Percentiles rank a stretch among this genome's conserved stretches.
Evolutionary conservation across 53 echinoderm and acorn worm species (phyloP).

Genomic region (Pentamera pediparva): DNA sequence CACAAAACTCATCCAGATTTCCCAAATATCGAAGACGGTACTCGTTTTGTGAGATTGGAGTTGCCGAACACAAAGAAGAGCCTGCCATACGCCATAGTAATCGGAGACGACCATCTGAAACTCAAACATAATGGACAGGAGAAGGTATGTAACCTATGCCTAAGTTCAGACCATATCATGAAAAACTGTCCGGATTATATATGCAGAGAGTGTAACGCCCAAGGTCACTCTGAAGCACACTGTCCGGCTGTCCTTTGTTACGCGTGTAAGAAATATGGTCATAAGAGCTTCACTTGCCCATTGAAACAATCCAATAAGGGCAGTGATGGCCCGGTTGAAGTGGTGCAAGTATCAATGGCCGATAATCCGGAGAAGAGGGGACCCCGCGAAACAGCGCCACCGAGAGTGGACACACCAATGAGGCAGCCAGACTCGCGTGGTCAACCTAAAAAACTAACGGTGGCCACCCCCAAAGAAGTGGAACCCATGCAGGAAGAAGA

Average conservation of each 20-base stretch:
- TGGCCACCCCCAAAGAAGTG: too few relatives aligned
- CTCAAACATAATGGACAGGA: not conserved
- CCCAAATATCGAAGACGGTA: not conserved
- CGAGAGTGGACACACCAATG: too few relatives aligned
- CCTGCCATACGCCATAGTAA: not conserved
- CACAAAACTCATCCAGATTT: not conserved
- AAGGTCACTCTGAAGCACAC: not conserved
- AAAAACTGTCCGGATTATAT: not conserved
- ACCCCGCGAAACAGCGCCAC: too few relatives aligned
- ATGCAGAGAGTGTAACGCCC: not conserved
- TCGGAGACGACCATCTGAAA: not conserved
- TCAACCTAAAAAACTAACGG: too few relatives aligned
- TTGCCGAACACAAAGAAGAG: not conserved
- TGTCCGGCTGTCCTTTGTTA: too few relatives aligned
- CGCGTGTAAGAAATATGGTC: too few relatives aligned
- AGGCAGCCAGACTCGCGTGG: too few relatives aligned
- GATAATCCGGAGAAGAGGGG: too few relatives aligned
- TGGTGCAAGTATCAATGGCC: too few relatives aligned
- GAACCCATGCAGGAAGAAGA: too few relatives aligned
- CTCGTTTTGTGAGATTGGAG: not conserved
- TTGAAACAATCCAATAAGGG: too few relatives aligned
- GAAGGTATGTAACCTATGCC: not conserved
- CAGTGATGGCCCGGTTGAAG: too few relatives aligned
- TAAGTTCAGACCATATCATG: conserved; percentile 1
- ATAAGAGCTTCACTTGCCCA: not conserved